These are phyloP conservation scores for Armadillidium nasatum DNA, from an alignment of 1,140 invertebrate species.

Conservation along the genomic window DNA sequence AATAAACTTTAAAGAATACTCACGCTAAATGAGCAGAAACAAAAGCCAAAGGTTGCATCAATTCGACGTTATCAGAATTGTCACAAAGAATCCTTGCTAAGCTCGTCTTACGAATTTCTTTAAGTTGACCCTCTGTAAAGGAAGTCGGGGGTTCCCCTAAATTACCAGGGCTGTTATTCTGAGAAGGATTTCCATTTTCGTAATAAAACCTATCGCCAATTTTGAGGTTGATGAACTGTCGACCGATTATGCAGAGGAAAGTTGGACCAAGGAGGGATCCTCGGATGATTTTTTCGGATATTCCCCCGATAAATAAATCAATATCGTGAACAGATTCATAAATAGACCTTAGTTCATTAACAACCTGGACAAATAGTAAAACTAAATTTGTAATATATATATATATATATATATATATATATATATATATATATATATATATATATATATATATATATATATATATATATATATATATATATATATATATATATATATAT, in stretches of 20 bases:
- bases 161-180: too few relatives aligned
- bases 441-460: too few relatives aligned
- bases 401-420: too few relatives aligned
- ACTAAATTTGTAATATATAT: too few relatives aligned
- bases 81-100: constrained; percentile 81
- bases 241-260: constrained; percentile 74
- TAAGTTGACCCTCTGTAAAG: constrained; percentile 78
- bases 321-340: constrained; percentile 61
- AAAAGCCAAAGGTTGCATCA: constrained; percentile 66
- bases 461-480: too few relatives aligned
- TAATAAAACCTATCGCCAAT: constrained; percentile 82
- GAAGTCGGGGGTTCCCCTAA: too few relatives aligned
- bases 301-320: constrained; percentile 73
- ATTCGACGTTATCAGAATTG: constrained; percentile 67
- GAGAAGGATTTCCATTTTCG: constrained; percentile 55
- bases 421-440: too few relatives aligned
- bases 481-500: too few relatives aligned
- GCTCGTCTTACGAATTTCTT: constrained; percentile 75
- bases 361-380: not conserved
- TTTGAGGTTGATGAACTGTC: constrained; percentile 78
- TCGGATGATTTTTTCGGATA: constrained; percentile 63
- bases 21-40: constrained; percentile 36
- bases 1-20: too few relatives aligned
- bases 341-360: not conserved
- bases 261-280: constrained; percentile 73